phyloP scores from a whole-genome alignment of 2,888 invertebrate genomes.

The Parascotia fuliginaria region DNA sequence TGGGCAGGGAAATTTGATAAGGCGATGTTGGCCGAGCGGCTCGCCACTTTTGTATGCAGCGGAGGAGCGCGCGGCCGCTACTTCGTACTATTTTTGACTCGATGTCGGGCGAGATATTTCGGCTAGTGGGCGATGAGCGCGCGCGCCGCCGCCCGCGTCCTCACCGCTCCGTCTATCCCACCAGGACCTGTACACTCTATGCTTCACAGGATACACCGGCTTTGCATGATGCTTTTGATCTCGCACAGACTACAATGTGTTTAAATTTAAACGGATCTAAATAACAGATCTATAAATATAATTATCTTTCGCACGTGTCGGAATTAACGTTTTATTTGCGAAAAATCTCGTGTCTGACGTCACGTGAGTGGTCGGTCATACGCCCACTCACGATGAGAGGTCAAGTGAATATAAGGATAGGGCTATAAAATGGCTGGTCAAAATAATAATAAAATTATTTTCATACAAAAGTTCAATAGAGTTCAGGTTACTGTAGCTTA shows the following conservation, averaged over 20 bases:
- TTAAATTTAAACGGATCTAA: slow-evolving; percentile 27
- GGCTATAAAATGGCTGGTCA: neutral
- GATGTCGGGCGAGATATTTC: slow-evolving; percentile 67
- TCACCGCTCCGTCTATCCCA: slow-evolving; percentile 15
- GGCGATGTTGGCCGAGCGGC: slow-evolving; percentile 61
- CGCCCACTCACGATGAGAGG: slow-evolving; percentile 18
- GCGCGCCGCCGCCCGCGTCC: slow-evolving; percentile 32
- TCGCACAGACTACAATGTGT: slow-evolving; percentile 4
- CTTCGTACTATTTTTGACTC: slow-evolving; percentile 77
- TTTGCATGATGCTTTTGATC: slow-evolving; percentile 46
- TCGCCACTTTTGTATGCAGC: slow-evolving; percentile 83
- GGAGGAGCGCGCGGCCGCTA: slow-evolving; percentile 53
- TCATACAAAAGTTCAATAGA: neutral
- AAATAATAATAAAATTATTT: neutral
- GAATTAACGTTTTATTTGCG: slow-evolving; percentile 30
- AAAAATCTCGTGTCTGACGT: slow-evolving; percentile 33
- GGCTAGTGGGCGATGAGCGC: slow-evolving; percentile 49
- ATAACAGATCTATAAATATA: slow-evolving; percentile 37
- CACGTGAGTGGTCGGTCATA: slow-evolving; percentile 7
- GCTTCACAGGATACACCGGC: slow-evolving; percentile 33
- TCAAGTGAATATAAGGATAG: neutral
- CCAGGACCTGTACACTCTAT: slow-evolving; percentile 21
- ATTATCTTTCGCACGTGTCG: slow-evolving; percentile 27
- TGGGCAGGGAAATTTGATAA: slow-evolving; percentile 85
- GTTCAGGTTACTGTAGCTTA: neutral